A percentile compares a stretch with the other conserved stretches of the same genome.
These are phyloP conservation scores for Agapornis roseicollis DNA, from an alignment of 2,113 vertebrate species.

Conservation along the genomic window DNA sequence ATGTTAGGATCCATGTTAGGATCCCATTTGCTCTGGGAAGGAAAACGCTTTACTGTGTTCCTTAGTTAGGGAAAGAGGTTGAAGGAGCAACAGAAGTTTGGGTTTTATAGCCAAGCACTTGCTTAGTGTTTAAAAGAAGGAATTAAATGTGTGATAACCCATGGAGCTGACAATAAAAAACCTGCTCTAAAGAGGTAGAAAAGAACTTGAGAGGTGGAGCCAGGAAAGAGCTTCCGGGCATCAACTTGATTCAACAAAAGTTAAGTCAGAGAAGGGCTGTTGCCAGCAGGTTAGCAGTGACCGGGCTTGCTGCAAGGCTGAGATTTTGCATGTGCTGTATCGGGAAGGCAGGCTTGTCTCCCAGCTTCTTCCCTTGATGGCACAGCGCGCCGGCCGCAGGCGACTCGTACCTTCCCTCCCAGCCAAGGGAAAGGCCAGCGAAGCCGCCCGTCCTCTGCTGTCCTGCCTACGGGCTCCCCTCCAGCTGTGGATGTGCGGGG, in stretches of 20 bases:
- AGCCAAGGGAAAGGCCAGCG: not conserved
- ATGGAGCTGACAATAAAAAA: not conserved
- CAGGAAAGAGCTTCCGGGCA: not conserved
- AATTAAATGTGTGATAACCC: not conserved
- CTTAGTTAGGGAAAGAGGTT: not conserved
- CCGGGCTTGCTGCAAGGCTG: not conserved
- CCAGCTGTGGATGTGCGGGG: not conserved
- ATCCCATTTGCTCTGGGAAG: not conserved
- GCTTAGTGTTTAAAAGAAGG: not conserved
- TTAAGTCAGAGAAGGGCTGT: not conserved
- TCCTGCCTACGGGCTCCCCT: not conserved
- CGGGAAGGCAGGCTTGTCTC: not conserved
- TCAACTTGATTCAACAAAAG: not conserved
- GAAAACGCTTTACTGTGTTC: not conserved
- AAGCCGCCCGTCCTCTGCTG: not conserved
- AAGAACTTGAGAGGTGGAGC: slow-evolving; percentile 36
- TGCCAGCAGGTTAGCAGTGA: not conserved
- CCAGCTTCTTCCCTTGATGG: not conserved
- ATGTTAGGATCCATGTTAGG: not conserved
- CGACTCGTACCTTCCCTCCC: not conserved
- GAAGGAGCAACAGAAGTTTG: not conserved
- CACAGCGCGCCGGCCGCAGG: not conserved
- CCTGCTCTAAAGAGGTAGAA: slow-evolving; percentile 34
- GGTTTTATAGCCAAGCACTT: not conserved
- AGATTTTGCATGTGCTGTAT: fast-evolving